A percentile compares a stretch with the other conserved stretches of the same genome.
These are phyloP conservation scores for Hemitrygon akajei DNA, from an alignment of 2,797 vertebrate species.

Conservation along the genomic window DNA sequence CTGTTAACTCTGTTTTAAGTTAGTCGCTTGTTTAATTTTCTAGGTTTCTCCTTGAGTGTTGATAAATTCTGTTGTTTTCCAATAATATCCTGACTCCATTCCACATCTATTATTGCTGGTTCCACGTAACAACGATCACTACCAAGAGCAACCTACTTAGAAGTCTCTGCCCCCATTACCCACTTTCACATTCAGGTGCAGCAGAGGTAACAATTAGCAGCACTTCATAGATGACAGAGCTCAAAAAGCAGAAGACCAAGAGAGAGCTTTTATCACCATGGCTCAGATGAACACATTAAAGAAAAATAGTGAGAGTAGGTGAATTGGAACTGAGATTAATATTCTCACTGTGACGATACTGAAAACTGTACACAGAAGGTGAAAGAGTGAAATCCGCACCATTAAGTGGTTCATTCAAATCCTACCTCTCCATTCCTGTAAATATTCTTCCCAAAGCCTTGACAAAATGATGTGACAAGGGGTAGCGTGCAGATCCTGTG, in stretches of 20 bases:
- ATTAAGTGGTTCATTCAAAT: background rate
- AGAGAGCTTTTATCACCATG: background rate
- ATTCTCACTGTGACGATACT: background rate
- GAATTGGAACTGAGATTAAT: background rate
- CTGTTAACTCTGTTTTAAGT: no score
- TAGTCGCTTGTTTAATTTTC: no score
- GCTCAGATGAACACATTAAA: background rate
- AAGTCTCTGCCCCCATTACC: background rate
- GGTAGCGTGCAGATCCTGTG: slow-evolving; percentile 71
- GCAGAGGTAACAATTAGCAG: background rate
- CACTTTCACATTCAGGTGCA: background rate
- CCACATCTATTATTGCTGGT: no score
- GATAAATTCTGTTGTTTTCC: no score
- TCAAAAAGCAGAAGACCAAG: background rate
- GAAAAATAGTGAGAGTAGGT: background rate
- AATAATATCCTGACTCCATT: no score
- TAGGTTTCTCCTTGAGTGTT: no score
- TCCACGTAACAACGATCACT: no score
- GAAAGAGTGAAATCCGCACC: background rate
- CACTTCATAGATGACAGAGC: background rate
- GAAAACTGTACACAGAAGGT: no score
- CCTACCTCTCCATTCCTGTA: slow-evolving; percentile 75
- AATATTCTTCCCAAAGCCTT: slow-evolving; percentile 74
- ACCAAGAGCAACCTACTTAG: background rate
- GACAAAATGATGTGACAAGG: slow-evolving; percentile 80